A percentile compares a stretch with the other conserved stretches of the same genome.
phyloP scores from a whole-genome alignment of 2,113 vertebrate genomes.

The Gallinago media region DNA sequence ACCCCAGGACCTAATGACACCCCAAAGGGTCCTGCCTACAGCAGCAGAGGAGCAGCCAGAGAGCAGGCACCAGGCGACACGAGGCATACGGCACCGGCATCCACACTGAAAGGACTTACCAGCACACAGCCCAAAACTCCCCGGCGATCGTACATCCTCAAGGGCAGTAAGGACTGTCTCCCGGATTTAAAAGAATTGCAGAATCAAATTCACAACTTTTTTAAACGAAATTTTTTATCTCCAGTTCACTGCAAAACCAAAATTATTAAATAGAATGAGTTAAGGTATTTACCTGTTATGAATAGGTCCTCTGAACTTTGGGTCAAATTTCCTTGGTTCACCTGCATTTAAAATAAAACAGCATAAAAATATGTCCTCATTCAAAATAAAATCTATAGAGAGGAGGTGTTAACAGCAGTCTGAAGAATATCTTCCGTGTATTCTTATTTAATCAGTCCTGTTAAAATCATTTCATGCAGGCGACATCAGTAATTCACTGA shows the following conservation, averaged over 20 bases:
- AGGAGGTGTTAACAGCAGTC: background rate
- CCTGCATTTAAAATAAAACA: constrained; percentile 84
- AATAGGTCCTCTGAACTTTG: constrained; percentile 91
- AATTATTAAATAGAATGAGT: background rate
- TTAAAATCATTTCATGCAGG: background rate
- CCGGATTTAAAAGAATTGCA: background rate
- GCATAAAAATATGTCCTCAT: constrained; percentile 37
- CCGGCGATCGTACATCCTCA: background rate
- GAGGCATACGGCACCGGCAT: background rate
- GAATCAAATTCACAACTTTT: background rate
- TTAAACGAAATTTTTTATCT: background rate
- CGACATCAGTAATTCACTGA: background rate
- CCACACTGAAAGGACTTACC: background rate
- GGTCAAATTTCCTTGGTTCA: constrained; percentile 89
- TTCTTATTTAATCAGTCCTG: background rate
- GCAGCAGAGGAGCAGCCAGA: background rate
- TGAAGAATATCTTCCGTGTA: background rate
- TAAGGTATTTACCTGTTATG: constrained; percentile 84
- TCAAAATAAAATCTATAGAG: background rate
- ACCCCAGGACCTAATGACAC: background rate
- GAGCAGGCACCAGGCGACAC: background rate
- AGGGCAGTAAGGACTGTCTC: background rate
- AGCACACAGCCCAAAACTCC: background rate
- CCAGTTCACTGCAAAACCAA: background rate
- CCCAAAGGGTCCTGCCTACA: background rate